Conservation (phyloP, 2,888 invertebrate species). For the Tethea ocularis region DNA sequence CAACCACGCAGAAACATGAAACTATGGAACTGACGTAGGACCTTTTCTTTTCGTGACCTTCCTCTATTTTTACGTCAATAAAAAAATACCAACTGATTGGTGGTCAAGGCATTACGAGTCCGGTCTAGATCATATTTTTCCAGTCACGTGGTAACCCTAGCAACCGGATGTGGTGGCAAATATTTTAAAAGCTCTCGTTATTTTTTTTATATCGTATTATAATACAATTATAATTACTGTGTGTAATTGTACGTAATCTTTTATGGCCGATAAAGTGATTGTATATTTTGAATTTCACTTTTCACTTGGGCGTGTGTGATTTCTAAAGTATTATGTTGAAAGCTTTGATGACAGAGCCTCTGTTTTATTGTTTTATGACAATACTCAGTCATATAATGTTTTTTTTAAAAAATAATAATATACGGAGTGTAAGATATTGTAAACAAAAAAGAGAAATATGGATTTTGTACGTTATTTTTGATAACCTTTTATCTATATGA, state of each 20-base stretch:
- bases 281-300: conserved; percentile 9
- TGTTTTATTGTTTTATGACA: too few relatives aligned
- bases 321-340: neutral
- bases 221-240: neutral
- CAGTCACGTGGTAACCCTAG: neutral
- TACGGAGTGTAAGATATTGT: too few relatives aligned
- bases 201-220: neutral
- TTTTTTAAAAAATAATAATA: neutral
- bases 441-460: too few relatives aligned
- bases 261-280: neutral
- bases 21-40: too few relatives aligned
- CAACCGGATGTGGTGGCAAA: neutral
- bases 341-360: too few relatives aligned
- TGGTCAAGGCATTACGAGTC: neutral
- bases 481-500: too few relatives aligned
- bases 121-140: neutral
- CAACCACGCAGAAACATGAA: too few relatives aligned
- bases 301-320: conserved; percentile 10
- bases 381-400: neutral
- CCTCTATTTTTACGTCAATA: neutral
- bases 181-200: conserved; percentile 5
- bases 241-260: conserved; percentile 6
- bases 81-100: neutral
- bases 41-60: too few relatives aligned
- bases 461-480: too few relatives aligned